Evolutionary conservation across 2,888 invertebrate genomes (phyloP).

Genomic region (Osmoderma eremita): DNA sequence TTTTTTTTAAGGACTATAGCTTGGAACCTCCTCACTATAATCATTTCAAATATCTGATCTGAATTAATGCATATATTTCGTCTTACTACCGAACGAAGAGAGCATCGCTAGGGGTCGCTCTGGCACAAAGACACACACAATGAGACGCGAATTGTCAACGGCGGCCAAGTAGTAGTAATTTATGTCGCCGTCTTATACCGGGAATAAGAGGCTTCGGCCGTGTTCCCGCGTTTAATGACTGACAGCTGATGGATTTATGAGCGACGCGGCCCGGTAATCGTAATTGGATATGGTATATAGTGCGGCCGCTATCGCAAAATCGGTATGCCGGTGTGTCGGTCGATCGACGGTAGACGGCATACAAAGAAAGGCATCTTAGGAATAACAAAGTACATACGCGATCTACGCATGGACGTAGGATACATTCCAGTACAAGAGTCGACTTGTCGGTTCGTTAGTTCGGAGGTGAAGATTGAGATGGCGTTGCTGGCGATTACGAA

Average conservation of each 20-base stretch:
- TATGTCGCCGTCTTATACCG: slow-evolving; percentile 39
- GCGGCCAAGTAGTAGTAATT: slow-evolving; percentile 20
- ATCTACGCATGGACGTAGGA: neutral
- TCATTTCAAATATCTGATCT: too few species aligned
- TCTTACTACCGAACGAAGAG: too few species aligned
- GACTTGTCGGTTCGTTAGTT: too few species aligned
- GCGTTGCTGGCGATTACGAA: too few species aligned
- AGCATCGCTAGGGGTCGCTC: too few species aligned
- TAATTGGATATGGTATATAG: slow-evolving; percentile 53
- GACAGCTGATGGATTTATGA: slow-evolving; percentile 52
- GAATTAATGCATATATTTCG: too few species aligned
- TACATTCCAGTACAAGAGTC: too few species aligned
- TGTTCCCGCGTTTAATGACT: slow-evolving; percentile 51
- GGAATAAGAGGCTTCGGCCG: slow-evolving; percentile 42
- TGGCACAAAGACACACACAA: slow-evolving; percentile 28
- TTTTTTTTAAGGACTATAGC: too few species aligned
- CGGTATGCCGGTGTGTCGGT: slow-evolving; percentile 17
- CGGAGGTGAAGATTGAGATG: too few species aligned
- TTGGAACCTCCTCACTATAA: too few species aligned
- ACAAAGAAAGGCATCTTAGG: slow-evolving; percentile 39
- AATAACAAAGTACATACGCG: neutral
- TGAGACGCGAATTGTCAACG: slow-evolving; percentile 35
- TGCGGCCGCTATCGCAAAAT: slow-evolving; percentile 47
- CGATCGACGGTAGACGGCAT: too few species aligned
- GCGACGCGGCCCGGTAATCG: slow-evolving; percentile 51